phyloP scores from a whole-genome alignment of 1,140 invertebrate species.

The Drosophila littoralis region DNA sequence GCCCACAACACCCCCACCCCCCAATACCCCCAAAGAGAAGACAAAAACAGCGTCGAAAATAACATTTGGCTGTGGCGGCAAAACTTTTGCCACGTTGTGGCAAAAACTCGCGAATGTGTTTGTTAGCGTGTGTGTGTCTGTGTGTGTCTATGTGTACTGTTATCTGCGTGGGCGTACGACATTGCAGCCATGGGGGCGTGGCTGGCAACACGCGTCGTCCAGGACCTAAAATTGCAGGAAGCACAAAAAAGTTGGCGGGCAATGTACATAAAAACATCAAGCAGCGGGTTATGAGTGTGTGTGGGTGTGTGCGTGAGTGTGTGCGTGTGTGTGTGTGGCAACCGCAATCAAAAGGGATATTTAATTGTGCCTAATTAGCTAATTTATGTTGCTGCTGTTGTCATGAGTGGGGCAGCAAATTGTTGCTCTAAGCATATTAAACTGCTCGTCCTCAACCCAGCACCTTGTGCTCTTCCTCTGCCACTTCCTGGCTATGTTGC shows the following conservation, averaged over 20 bases:
- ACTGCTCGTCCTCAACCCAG: conserved; percentile 16
- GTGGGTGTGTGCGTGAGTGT: conserved; percentile 12
- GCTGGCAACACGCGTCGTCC: conserved; percentile 60
- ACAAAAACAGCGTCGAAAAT: conserved; percentile 76
- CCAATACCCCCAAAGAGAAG: conserved; percentile 15
- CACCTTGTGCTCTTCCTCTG: neutral
- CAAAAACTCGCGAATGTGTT: conserved; percentile 50
- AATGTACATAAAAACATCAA: conserved; percentile 48
- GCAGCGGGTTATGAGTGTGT: conserved; percentile 29
- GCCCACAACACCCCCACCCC: conserved; percentile 7
- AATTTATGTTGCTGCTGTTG: conserved; percentile 67
- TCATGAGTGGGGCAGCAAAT: conserved; percentile 56
- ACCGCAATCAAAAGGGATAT: conserved; percentile 80
- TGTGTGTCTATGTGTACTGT: conserved; percentile 20
- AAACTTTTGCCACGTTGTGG: conserved; percentile 78
- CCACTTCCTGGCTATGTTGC: conserved; percentile 8
- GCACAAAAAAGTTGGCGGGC: conserved; percentile 64
- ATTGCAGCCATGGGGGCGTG: conserved; percentile 65
- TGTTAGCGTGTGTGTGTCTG: conserved; percentile 30
- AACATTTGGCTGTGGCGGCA: conserved; percentile 71
- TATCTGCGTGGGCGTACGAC: conserved; percentile 55
- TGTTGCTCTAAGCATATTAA: conserved; percentile 75
- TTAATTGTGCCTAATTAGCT: conserved; percentile 81
- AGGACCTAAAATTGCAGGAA: conserved; percentile 66
- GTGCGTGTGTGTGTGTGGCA: conserved; percentile 39